Base-by-base conservation (phyloP, 2,113 vertebrate genomes). In the Eudorcas thomsonii region DNA sequence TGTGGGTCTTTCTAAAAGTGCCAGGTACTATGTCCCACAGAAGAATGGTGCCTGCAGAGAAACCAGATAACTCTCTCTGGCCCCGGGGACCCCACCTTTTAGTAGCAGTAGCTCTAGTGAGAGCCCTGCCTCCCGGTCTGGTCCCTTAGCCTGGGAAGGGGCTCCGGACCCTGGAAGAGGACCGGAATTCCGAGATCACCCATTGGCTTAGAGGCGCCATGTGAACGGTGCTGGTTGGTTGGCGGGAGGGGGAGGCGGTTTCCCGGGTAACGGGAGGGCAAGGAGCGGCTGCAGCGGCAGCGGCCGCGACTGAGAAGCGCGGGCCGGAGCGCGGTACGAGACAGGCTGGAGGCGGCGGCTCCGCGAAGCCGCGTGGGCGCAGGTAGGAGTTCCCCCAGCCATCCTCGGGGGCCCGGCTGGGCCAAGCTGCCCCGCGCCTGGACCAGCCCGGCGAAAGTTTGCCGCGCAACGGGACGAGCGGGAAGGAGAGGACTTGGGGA, bases 121-220 rank as follows among this genome's bases (percentile, higher is more conserved):
- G 45, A 90, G n/a, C 45, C 54, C 48, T 64, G 62, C 86, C 36
- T 87, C 80, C 21, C 19, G 60, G 87, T 90, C n/a, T 2, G 26
- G 93, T 92, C 87, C 92, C 43, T 81, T 30, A 87, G 88, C 39
- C 80, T 89, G 78, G 97, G 91, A 96, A 96, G 94, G 55, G 92
- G 85, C 78, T 97, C 48, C 14, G 97, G 97, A 98, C 96, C 94
- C 94, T 71, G 96, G 74, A 92, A 98, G 52, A 91, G 96, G 85
- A 96, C 97, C 55, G 25, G 92, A 92, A 97, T 98, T 97, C 88
- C 50, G 84, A 91, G 77, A 43, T 30, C 50, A 55, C n/a, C 96
- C 94, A 99, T 98, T 98, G 99, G 98, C 88, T 85, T 28, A 1
- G 23, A n/a, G 13, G 57, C 64, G 93, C 96, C 98, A 98, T 98